Conservation (phyloP, 1,140 invertebrate genomes). For the Formica selysi region DNA sequence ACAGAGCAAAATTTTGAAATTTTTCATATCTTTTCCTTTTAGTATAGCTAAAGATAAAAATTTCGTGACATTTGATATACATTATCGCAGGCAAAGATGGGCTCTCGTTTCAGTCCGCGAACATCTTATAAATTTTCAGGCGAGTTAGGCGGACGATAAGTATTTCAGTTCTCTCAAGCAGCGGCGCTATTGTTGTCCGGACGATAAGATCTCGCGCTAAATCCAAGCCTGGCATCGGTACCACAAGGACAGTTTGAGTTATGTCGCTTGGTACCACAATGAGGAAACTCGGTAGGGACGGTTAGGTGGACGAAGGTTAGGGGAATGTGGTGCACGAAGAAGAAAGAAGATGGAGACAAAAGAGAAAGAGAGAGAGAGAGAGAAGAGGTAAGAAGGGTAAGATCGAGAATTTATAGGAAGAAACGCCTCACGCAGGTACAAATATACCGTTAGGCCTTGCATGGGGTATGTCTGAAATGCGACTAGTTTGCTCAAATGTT, state of each 20-base stretch:
- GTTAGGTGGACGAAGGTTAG: constrained; percentile 49
- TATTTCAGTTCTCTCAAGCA: constrained; percentile 71
- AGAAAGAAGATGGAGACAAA: constrained; percentile 37
- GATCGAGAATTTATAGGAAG: constrained; percentile 72
- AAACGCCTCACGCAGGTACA: constrained; percentile 73
- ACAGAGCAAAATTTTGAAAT: neutral
- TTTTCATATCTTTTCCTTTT: too few species aligned
- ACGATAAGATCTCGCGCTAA: constrained; percentile 80
- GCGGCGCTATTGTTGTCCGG: constrained; percentile 78
- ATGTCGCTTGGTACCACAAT: constrained; percentile 73
- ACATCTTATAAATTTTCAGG: constrained; percentile 74
- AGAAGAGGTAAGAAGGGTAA: constrained; percentile 9
- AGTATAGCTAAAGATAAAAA: neutral
- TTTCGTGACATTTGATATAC: constrained; percentile 36
- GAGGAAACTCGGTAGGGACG: constrained; percentile 62
- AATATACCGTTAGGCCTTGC: constrained; percentile 53
- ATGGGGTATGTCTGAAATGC: constrained; percentile 64
- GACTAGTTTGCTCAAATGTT: constrained; percentile 49
- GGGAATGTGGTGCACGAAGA: constrained; percentile 24
- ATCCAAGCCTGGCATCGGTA: constrained; percentile 73
- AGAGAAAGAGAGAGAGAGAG: neutral
- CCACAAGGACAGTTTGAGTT: constrained; percentile 74
- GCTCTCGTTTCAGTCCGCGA: constrained; percentile 12
- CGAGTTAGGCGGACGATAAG: constrained; percentile 73
- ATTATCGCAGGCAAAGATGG: neutral